phyloP scores from a whole-genome alignment of 2,113 vertebrate species.

The Gobio gobio region DNA sequence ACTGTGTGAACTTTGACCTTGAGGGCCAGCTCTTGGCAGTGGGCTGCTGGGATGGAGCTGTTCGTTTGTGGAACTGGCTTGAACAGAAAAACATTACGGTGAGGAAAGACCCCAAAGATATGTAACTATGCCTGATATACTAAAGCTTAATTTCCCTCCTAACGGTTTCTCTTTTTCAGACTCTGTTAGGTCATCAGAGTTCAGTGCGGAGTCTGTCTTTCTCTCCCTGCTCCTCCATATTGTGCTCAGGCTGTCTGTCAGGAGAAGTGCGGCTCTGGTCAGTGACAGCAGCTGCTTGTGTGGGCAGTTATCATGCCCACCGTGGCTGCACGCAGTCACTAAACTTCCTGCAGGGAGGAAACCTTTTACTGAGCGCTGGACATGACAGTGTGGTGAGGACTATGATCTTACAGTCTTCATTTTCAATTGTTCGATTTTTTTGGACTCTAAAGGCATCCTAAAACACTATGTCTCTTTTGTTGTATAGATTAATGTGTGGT shows the following conservation, averaged over 20 bases:
- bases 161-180: slow-evolving; percentile 63
- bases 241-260: slow-evolving; percentile 80
- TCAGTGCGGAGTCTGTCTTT: slow-evolving; percentile 82
- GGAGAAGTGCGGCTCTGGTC: slow-evolving; percentile 85
- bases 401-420: not conserved
- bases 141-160: not conserved
- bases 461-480: not conserved
- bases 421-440: not conserved
- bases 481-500: slow-evolving; percentile 84
- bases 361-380: slow-evolving; percentile 79
- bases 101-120: slow-evolving; percentile 36
- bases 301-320: slow-evolving; percentile 83
- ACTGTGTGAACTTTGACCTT: slow-evolving; percentile 83
- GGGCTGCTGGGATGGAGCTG: slow-evolving; percentile 81
- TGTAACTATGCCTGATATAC: not conserved
- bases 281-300: slow-evolving; percentile 69
- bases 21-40: slow-evolving; percentile 76
- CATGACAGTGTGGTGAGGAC: slow-evolving; percentile 79
- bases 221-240: slow-evolving; percentile 70
- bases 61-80: slow-evolving; percentile 78
- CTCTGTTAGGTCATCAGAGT: slow-evolving; percentile 71
- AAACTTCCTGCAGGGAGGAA: slow-evolving; percentile 75
- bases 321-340: slow-evolving; percentile 69
- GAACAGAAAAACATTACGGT: slow-evolving; percentile 67
- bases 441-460: not conserved